These are phyloP conservation scores for Lampris incognitus DNA, from an alignment of 2,113 vertebrate genomes.

Conservation along the genomic window DNA sequence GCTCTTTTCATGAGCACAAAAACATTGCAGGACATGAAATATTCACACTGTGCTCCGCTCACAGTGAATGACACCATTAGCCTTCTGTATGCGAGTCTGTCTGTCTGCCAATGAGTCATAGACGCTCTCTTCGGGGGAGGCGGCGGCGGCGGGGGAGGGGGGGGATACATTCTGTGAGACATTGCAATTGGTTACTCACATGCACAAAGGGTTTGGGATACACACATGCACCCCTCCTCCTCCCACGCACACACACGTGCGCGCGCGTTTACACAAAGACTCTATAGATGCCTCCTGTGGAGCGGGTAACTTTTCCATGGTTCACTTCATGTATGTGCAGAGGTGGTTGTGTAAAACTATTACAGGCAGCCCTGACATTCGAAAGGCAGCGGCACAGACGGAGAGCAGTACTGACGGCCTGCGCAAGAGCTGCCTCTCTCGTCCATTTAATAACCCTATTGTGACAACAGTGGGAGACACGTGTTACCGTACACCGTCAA, in stretches of 20 bases:
- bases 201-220: slow-evolving; percentile 27
- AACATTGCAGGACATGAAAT: too few relatives aligned
- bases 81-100: background rate
- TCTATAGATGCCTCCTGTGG: slow-evolving; percentile 48
- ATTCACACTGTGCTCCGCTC: background rate
- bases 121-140: background rate
- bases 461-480: slow-evolving; percentile 59
- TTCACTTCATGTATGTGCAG: background rate
- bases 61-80: background rate
- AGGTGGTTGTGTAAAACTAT: slow-evolving; percentile 29
- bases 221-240: background rate
- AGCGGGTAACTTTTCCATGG: slow-evolving; percentile 7
- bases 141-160: too few relatives aligned
- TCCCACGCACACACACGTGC: slow-evolving; percentile 33
- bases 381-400: background rate
- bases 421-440: slow-evolving; percentile 38
- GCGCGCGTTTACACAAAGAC: slow-evolving; percentile 36
- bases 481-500: slow-evolving; percentile 37
- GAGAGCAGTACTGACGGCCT: slow-evolving; percentile 20
- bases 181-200: slow-evolving; percentile 32
- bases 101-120: slow-evolving; percentile 16
- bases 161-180: slow-evolving; percentile 41
- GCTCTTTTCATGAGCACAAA: too few relatives aligned
- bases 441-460: slow-evolving; percentile 59
- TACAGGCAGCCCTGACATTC: slow-evolving; percentile 51